Conservation (phyloP, 2,113 vertebrate species). For the Columba livia region DNA sequence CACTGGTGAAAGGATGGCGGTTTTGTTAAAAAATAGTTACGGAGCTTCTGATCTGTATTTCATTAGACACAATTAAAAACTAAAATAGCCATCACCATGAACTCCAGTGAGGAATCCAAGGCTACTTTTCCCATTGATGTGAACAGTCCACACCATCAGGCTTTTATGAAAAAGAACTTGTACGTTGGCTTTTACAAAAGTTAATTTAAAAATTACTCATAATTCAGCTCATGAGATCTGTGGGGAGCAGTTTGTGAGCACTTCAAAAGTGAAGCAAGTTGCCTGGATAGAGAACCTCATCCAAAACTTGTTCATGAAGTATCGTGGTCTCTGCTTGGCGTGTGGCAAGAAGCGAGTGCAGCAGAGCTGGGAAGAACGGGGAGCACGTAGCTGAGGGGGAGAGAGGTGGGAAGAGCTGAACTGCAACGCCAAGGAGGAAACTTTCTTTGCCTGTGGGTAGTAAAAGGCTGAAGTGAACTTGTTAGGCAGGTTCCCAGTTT, state of each 20-base stretch:
- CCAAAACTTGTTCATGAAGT: not conserved
- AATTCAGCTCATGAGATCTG: not conserved
- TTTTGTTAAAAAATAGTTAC: not conserved
- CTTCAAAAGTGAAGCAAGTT: not conserved
- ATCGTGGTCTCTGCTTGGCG: not conserved
- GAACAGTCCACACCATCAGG: fast-evolving
- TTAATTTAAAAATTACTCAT: not conserved
- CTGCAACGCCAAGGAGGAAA: not conserved
- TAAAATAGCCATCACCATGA: not conserved
- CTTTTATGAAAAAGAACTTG: not conserved
- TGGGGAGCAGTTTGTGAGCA: not conserved
- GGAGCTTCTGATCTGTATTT: not conserved
- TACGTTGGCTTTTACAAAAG: not conserved
- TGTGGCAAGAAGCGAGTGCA: not conserved
- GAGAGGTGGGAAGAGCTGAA: not conserved
- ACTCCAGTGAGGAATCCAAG: not conserved
- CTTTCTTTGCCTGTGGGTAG: not conserved
- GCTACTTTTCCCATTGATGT: not conserved
- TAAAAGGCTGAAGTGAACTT: slow-evolving; percentile 14
- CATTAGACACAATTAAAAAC: not conserved
- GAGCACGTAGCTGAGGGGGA: not conserved
- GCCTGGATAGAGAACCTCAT: not conserved
- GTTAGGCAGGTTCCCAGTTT: slow-evolving; percentile 56
- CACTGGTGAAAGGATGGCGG: not conserved
- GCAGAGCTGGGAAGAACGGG: not conserved